Conservation (phyloP, 2,797 vertebrate species). For the Prionace glauca region DNA sequence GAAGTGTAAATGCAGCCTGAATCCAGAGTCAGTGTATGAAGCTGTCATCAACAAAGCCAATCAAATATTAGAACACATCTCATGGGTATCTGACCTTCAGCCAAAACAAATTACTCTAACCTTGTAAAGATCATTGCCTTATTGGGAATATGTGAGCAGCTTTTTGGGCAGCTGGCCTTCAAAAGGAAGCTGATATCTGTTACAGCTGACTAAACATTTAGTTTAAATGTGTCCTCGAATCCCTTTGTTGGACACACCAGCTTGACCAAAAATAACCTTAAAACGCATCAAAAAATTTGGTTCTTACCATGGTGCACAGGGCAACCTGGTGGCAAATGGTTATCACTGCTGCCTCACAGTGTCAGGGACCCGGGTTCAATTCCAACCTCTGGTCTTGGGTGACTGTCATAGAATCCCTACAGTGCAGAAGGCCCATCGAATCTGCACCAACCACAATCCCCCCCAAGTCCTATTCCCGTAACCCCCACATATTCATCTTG, state of each 20-base stretch:
- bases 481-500: too few species aligned
- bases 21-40: background rate
- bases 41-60: background rate
- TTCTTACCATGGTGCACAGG: too few species aligned
- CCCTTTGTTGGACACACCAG: background rate
- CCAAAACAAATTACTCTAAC: background rate
- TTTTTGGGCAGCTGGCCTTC: background rate
- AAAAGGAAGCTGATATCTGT: background rate
- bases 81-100: background rate
- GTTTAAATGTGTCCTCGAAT: background rate
- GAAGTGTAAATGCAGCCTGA: conserved; percentile 1
- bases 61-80: conserved; percentile 1
- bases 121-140: background rate
- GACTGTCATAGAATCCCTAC: too few species aligned
- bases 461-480: too few species aligned
- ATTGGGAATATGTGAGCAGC: background rate
- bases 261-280: background rate
- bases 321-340: too few species aligned
- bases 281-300: background rate
- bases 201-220: background rate
- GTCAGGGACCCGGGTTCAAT: too few species aligned
- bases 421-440: too few species aligned
- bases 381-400: too few species aligned
- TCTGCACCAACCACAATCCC: too few species aligned
- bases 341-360: too few species aligned